Conservation (phyloP, 1,140 invertebrate genomes). For the Physella acuta region DNA sequence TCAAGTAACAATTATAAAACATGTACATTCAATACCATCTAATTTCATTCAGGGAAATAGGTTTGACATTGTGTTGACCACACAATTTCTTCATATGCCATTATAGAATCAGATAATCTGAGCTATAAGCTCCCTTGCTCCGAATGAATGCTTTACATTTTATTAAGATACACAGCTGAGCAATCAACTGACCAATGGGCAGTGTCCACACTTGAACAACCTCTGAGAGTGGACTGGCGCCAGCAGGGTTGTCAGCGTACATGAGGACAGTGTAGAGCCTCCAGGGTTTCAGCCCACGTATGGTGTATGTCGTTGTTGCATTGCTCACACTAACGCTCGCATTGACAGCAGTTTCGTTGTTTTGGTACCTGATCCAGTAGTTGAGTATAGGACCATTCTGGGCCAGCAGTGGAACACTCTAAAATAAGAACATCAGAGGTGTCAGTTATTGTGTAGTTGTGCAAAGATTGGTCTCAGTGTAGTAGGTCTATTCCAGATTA, state of each 20-base stretch:
- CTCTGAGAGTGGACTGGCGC: slow-evolving; percentile 26
- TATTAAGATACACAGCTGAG: background rate
- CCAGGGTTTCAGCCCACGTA: slow-evolving; percentile 37
- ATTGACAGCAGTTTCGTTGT: background rate
- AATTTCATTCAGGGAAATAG: no score
- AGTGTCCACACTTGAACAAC: slow-evolving; percentile 12
- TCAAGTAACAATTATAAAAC: no score
- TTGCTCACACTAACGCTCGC: background rate
- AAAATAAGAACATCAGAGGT: no score
- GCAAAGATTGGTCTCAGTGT: no score
- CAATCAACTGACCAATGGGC: slow-evolving; percentile 21
- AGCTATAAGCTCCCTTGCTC: no score
- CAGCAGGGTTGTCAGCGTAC: slow-evolving; percentile 36
- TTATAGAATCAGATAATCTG: no score
- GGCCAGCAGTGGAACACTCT: slow-evolving; percentile 5
- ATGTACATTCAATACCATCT: no score
- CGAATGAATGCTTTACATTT: no score
- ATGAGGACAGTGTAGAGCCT: slow-evolving; percentile 35
- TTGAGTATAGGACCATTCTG: slow-evolving; percentile 31
- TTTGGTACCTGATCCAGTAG: slow-evolving; percentile 23
- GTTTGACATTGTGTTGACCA: no score
- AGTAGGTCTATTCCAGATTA: no score
- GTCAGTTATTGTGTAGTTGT: no score
- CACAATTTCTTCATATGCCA: no score
- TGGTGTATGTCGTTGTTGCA: background rate